Evolutionary conservation across 2,113 vertebrate genomes (phyloP).

Genomic region (Chionomys nivalis): DNA sequence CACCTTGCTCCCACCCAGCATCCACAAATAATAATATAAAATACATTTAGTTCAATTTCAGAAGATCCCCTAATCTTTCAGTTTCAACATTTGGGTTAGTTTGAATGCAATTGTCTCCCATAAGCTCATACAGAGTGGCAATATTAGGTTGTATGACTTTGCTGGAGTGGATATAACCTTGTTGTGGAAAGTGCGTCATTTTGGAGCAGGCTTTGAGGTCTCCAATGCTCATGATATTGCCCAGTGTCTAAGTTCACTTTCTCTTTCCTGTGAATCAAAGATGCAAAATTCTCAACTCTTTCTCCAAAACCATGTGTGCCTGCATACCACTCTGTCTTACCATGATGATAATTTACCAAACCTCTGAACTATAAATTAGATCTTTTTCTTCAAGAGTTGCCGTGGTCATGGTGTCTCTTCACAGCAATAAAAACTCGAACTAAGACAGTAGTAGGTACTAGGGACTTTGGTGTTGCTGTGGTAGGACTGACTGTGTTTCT

Average conservation of each 20-base stretch:
- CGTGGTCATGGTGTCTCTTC: neutral
- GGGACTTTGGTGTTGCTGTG: too few species aligned
- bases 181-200: neutral
- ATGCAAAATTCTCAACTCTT: neutral
- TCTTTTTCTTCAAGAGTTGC: neutral
- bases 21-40: neutral
- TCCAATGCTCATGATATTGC: neutral
- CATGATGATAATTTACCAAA: neutral
- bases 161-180: neutral
- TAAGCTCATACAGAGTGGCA: neutral
- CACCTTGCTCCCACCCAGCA: neutral
- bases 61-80: neutral
- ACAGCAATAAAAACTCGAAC: neutral
- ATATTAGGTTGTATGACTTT: neutral
- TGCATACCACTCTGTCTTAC: neutral
- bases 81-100: neutral
- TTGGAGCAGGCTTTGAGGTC: neutral
- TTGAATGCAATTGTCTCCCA: neutral
- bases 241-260: neutral
- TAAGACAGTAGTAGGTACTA: neutral
- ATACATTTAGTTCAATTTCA: neutral
- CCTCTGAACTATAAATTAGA: neutral
- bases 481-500: too few species aligned
- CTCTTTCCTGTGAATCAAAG: neutral
- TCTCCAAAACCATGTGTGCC: neutral